Base-by-base conservation (phyloP, 2,888 invertebrate genomes). In the Mycalesis mineus region DNA sequence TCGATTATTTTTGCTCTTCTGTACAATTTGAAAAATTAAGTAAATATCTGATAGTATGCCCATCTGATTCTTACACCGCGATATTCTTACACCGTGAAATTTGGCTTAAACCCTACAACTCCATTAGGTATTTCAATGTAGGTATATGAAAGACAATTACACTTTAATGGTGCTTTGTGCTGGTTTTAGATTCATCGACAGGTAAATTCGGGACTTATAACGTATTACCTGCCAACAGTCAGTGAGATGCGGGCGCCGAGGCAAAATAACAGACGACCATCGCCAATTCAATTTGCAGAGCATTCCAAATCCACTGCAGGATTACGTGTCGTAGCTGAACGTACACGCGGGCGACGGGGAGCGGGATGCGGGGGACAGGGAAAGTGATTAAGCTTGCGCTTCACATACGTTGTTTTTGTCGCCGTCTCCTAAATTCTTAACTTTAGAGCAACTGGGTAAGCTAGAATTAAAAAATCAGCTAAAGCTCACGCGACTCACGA, bases 271-370 rank as follows among this genome's bases (percentile, higher is more conserved):
- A 47, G 31, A 47, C 47, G 47, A 47, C 49, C 33, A 33, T 39
- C 53, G 61, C 55, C 50, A 56, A 61, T 61, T 61, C 59, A 58
- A 61, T 61, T 61, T 61, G 56, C 58, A 56, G 33, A 58, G 61
- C 59, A 47, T 61, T 59, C 53, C 50, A 59, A 59, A 61, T 58
- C 50, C 50, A 50, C 53, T 56, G 56, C 37, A 47, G 47, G 49
- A 54, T 58, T 58, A 56, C 49, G 22, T 14, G 37, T 33, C 49
- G 49, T 37, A 49, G 37, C 40, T 44, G 49, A 37, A 49, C 33
- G 49, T 31, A 53, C 31, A 17, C 33, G n/a, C 49, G 14, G 17
- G 13, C 40, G 37, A 11, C 9, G 7, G 15, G 36, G 11, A n/a
- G n/a, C n/a, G n/a, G n/a, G n/a, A n/a, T n/a, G 11, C 36, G 36